Base-by-base conservation (phyloP, 2,888 invertebrate species). In the Adelognathus sp. region DNA sequence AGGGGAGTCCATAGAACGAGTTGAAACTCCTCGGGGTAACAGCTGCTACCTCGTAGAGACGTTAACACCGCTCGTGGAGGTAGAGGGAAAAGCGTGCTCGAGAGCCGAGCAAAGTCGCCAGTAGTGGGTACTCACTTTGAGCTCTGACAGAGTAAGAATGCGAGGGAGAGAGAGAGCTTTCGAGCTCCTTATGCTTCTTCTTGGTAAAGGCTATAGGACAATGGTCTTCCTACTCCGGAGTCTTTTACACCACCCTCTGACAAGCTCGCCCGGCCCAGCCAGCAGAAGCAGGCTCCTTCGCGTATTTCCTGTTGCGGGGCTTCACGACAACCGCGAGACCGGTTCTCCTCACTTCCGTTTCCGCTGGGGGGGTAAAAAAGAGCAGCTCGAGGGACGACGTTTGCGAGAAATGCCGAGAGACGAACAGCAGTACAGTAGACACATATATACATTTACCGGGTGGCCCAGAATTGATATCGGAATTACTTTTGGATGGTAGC, bases 21-120 rank as follows among this genome's bases (percentile, higher is more conserved):
- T 64, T 58, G 70, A 73, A 78, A 69, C 78, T 78, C 63, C 33
- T 73, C 50, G 73, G 46, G 24, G 78, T 58, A 73, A 78, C 78
- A 78, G 73, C 78, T 78, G 73, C 58, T 78, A 74, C 78, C 73
- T 64, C 64, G 78, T 74, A 64, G 29, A 50, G 69, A 73, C 78
- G 73, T 78, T 78, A 78, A 69, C 73, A 69, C 77, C 69, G 54
- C 44, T 44, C 24, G 46, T 52, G 31, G 18, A 39, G 58, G 64
- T 69, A 29, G 44, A 64, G 50, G 21, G 58, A 44, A 64, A 50
- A 63, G 44, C 52, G 31, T 33, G 50, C 44, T 58, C 21, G 29
- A 52, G 66, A 76, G 71, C 50, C 36, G 60, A 24, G 61, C 33
- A 71, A 58, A 74, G 58, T 46, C 58, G 31, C n/a, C 39, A 27